Evolutionary conservation across 2,888 invertebrate species (phyloP).

Genomic region (Myopa testacea): DNA sequence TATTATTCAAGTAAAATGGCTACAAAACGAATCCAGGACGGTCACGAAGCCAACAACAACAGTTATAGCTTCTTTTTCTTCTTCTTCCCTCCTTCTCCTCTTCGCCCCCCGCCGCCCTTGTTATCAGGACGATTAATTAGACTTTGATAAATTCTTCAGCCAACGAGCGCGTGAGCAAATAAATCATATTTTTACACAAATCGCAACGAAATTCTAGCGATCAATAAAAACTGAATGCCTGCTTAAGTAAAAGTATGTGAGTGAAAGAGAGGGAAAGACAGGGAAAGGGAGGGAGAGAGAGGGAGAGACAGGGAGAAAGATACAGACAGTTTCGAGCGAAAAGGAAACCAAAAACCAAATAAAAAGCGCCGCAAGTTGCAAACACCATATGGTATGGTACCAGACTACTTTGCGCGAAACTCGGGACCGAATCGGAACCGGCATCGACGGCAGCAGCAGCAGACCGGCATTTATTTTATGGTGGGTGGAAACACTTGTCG

Average conservation of each 20-base stretch:
- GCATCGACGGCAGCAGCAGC: conserved; percentile 46
- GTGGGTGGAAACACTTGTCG: conserved; percentile 64
- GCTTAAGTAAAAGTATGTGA: conserved; percentile 35
- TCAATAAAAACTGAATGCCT: conserved; percentile 45
- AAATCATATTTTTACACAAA: conserved; percentile 60
- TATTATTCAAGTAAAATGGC: no score
- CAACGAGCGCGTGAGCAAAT: conserved; percentile 65
- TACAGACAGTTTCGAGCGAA: no score
- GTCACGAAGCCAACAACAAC: no score
- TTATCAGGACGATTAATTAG: conserved; percentile 53
- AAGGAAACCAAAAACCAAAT: conserved; percentile 18
- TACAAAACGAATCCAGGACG: no score
- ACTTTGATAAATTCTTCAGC: conserved; percentile 52
- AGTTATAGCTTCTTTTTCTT: no score
- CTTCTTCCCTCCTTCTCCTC: background rate
- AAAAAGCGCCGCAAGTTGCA: conserved; percentile 61
- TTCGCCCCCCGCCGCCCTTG: background rate
- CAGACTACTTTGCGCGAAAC: conserved; percentile 17
- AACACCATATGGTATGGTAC: conserved; percentile 41
- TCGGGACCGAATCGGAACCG: background rate
- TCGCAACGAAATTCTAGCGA: conserved; percentile 50
- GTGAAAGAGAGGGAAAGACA: background rate
- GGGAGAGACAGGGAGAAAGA: background rate
- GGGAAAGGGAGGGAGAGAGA: background rate
- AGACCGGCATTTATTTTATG: conserved; percentile 60